Evolutionary conservation across 2,113 vertebrate genomes (phyloP).

Genomic region (Forbesichthys agassizii): DNA sequence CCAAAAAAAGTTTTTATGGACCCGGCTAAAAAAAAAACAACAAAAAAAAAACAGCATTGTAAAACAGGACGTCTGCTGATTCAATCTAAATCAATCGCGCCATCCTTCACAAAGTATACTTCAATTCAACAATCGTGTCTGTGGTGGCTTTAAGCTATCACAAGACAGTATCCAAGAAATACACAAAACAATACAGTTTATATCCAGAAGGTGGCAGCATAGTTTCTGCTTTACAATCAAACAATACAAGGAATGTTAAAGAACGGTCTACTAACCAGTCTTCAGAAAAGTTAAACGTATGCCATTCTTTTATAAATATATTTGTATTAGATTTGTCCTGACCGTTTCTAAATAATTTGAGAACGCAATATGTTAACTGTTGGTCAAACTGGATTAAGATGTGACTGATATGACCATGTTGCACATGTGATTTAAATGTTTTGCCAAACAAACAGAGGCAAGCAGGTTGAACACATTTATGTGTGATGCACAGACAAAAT

Average conservation of each 20-base stretch:
- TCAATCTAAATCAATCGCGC: no score
- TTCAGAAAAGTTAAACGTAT: slow-evolving; percentile 21
- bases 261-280: background rate
- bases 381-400: background rate
- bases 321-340: slow-evolving; percentile 47
- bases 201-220: slow-evolving; percentile 69
- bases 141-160: background rate
- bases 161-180: background rate
- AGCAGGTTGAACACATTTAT: slow-evolving; percentile 24
- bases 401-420: background rate
- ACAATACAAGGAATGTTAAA: background rate
- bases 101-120: no score
- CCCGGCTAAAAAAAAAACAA: background rate
- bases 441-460: slow-evolving; percentile 15
- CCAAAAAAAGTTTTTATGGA: no score
- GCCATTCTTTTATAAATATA: slow-evolving; percentile 21
- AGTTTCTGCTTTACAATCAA: background rate
- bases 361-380: slow-evolving; percentile 8
- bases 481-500: slow-evolving; percentile 19
- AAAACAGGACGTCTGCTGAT: background rate
- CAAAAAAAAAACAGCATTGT: slow-evolving; percentile 2
- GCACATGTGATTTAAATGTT: background rate
- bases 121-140: no score
- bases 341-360: slow-evolving; percentile 20
- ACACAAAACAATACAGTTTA: slow-evolving; percentile 2